Base-by-base conservation (phyloP, 37 sponge, comb jelly and placozoan genomes). In the Hexactinellida sp. region DNA sequence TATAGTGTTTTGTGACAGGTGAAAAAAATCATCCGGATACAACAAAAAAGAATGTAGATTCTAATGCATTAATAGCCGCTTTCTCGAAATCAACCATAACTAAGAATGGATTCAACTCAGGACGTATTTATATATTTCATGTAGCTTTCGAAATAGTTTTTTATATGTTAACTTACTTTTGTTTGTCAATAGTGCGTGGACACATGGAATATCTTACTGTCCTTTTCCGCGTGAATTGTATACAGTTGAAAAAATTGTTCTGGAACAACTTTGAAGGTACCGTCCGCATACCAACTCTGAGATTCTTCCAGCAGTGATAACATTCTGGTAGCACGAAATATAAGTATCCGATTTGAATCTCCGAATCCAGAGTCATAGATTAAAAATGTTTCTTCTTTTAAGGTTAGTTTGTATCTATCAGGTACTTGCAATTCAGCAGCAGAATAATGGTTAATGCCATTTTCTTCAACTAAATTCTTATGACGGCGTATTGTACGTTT, bases 401-500 rank as follows among this genome's bases (percentile, higher is more conserved):
- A n/a, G n/a, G n/a, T n/a, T n/a, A n/a, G n/a, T n/a, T n/a, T n/a
- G n/a, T n/a, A n/a, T n/a, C n/a, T n/a, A n/a, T n/a, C n/a, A n/a
- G n/a, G n/a, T n/a, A n/a, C n/a, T n/a, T n/a, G n/a, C n/a, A n/a
- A n/a, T n/a, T n/a, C n/a, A n/a, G n/a, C n/a, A n/a, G n/a, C n/a
- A n/a, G n/a, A n/a, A n/a, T n/a, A n/a, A n/a, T n/a, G n/a, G n/a
- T n/a, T n/a, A n/a, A n/a, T n/a, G n/a, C n/a, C n/a, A n/a, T n/a
- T n/a, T n/a, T n/a, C n/a, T n/a, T n/a, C n/a, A n/a, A 63, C 76
- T 63, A 63, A 63, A 63, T 23, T 63, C 76, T 63, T 63, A 63
- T 63, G 76, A 23, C 34, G n/a, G 76, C 76, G 76, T 63, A 63
- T 63, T 63, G 76, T 63, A 63, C 76, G 76, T 63, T 63, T 63